Percentiles rank a stretch among this genome's conserved stretches.
These are phyloP conservation scores for Menura novaehollandiae DNA, from an alignment of 2,113 vertebrate species.

Conservation along the genomic window DNA sequence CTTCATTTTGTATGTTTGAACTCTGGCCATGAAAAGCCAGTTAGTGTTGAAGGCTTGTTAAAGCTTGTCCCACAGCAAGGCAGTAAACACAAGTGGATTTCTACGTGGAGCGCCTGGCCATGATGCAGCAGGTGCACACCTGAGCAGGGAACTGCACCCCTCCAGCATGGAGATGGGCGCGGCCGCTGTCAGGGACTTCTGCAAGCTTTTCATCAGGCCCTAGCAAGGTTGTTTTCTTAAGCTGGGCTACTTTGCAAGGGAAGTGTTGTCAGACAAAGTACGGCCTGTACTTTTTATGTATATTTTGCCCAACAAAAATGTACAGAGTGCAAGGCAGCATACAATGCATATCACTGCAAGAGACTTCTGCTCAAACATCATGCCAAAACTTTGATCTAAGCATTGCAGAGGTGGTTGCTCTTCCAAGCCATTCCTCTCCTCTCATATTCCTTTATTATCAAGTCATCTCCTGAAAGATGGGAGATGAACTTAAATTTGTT, in stretches of 20 bases:
- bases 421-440: background rate
- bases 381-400: background rate
- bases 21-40: background rate
- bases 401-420: background rate
- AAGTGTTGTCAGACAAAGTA: background rate
- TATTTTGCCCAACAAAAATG: background rate
- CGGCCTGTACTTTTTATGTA: background rate
- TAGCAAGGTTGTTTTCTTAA: background rate
- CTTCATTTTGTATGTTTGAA: constrained; percentile 19
- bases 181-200: background rate
- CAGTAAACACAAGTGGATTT: background rate
- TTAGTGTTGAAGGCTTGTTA: background rate
- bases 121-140: constrained; percentile 5
- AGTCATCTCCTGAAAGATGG: background rate
- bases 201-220: background rate
- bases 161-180: background rate
- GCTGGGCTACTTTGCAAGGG: background rate
- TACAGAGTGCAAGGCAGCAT: background rate
- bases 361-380: background rate
- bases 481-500: background rate
- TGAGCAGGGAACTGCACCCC: background rate
- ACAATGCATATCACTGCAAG: background rate
- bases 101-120: background rate
- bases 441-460: constrained; percentile 16
- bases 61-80: background rate